A percentile compares a stretch with the other conserved stretches of the same genome.
Evolutionary conservation across 2,888 invertebrate species (phyloP).

Genomic region (Andrena bucephala): DNA sequence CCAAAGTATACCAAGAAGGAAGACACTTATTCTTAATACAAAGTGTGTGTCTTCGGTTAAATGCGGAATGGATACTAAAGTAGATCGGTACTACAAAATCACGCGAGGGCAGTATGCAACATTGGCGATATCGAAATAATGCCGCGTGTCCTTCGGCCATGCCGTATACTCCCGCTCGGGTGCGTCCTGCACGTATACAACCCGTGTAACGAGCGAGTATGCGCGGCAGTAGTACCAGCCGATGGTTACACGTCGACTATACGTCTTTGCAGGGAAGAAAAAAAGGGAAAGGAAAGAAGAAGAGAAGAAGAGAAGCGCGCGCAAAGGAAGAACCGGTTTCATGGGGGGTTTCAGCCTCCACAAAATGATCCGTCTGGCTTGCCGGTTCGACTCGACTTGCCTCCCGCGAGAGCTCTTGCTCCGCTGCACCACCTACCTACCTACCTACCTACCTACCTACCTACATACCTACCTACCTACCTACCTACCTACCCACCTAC

Average conservation of each 20-base stretch:
- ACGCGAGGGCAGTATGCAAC: neutral
- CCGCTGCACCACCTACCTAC: constrained; percentile 73
- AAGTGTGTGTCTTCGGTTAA: too few species aligned
- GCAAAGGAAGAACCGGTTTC: constrained; percentile 77
- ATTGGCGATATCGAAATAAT: constrained; percentile 19
- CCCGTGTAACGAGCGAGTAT: constrained; percentile 45
- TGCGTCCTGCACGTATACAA: constrained; percentile 28
- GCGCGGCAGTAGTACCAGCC: constrained; percentile 58
- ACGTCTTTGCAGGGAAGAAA: constrained; percentile 26
- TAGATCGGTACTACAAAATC: neutral
- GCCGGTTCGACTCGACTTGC: constrained; percentile 55
- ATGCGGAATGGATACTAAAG: neutral
- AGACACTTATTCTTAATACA: too few species aligned
- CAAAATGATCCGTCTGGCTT: constrained; percentile 79
- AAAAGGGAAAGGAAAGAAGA: constrained; percentile 34
- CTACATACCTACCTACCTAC: too few species aligned
- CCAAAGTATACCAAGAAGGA: neutral
- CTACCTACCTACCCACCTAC: constrained; percentile 60
- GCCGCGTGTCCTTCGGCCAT: constrained; percentile 40
- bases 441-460: constrained; percentile 39
- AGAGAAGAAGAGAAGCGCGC: constrained; percentile 49
- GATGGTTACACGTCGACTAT: constrained; percentile 66
- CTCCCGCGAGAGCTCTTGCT: constrained; percentile 60
- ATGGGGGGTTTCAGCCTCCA: constrained; percentile 74
- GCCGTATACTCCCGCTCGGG: constrained; percentile 39